Evolutionary conservation across 1,140 invertebrate genomes (phyloP).

Genomic region (Pachypeltis micranthus): DNA sequence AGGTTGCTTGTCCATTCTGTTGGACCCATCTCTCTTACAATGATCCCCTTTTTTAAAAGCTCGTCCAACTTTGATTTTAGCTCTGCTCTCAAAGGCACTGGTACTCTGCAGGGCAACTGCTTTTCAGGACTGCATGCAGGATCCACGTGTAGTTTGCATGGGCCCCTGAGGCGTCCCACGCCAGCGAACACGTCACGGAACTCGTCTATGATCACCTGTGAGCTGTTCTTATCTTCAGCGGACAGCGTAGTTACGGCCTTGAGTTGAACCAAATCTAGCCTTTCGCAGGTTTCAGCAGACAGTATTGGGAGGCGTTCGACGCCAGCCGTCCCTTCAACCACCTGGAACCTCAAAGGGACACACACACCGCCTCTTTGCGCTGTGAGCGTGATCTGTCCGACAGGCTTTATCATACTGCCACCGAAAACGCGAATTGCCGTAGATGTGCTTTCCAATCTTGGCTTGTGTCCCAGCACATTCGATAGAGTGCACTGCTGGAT

Average conservation of each 20-base stretch:
- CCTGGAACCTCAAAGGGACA: neutral
- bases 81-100: conserved; percentile 20
- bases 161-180: neutral
- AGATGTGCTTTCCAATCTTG: neutral
- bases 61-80: conserved; percentile 23
- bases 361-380: neutral
- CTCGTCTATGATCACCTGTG: neutral
- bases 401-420: neutral
- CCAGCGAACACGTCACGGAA: conserved; percentile 11
- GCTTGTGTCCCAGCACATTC: neutral
- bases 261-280: neutral
- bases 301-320: neutral
- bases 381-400: neutral
- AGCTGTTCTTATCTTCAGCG: neutral
- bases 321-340: neutral
- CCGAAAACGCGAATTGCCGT: neutral
- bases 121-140: conserved; percentile 12
- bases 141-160: neutral
- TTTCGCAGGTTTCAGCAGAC: neutral
- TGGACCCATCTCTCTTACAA: conserved; percentile 25
- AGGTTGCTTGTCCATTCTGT: conserved; percentile 26
- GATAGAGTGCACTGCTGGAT: neutral
- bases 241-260: neutral
- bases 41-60: conserved; percentile 23
- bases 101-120: conserved; percentile 24